Percentiles rank a stretch among this genome's conserved stretches.
phyloP scores from a whole-genome alignment of 1,140 invertebrate species.

The Callitettix versicolor region DNA sequence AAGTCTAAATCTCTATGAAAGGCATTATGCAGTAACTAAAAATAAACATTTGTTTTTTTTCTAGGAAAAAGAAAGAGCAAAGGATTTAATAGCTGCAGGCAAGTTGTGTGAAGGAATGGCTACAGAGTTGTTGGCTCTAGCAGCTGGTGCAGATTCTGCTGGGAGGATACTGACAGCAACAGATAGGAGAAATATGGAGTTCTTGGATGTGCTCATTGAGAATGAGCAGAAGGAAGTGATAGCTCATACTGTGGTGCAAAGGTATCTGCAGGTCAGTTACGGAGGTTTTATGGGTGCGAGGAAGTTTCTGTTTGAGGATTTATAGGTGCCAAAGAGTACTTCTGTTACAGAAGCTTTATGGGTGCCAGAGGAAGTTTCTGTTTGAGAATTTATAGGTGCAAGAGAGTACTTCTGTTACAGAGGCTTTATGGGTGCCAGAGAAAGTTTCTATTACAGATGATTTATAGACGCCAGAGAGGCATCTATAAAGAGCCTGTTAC shows the following conservation, averaged over 20 bases:
- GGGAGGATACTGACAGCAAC: slow-evolving; percentile 83
- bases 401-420: no score
- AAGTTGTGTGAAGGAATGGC: slow-evolving; percentile 96
- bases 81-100: slow-evolving; percentile 87
- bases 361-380: no score
- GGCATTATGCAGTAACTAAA: no score
- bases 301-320: no score
- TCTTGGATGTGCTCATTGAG: slow-evolving; percentile 95
- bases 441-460: no score
- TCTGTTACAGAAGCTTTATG: no score
- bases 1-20: no score
- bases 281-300: not conserved
- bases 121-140: slow-evolving; percentile 86
- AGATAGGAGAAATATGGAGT: slow-evolving; percentile 83
- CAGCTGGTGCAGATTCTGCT: slow-evolving; percentile 86
- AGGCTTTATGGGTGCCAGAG: no score
- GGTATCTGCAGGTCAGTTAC: slow-evolving; percentile 66
- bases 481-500: no score
- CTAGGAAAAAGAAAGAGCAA: slow-evolving; percentile 91
- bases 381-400: no score
- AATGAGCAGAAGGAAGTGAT: slow-evolving; percentile 97
- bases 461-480: no score
- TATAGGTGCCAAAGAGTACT: no score
- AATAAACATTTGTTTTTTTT: not conserved
- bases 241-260: slow-evolving; percentile 77